Conservation (phyloP, 1,140 invertebrate genomes). For the Berghia stephanieae region DNA sequence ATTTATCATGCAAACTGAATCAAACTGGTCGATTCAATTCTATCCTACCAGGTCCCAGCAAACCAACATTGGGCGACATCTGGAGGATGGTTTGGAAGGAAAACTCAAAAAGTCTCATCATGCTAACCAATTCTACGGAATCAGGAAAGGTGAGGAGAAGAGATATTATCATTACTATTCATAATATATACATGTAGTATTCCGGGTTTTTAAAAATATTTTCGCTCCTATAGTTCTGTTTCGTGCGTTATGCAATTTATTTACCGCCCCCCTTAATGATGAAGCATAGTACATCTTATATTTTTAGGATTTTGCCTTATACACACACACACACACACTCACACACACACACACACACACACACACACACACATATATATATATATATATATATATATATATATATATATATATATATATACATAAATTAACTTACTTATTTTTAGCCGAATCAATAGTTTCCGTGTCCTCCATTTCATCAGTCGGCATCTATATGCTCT, state of each 20-base stretch:
- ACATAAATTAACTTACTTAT: too few relatives aligned
- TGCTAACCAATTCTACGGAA: constrained; percentile 81
- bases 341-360: constrained; percentile 30
- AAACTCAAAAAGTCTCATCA: constrained; percentile 88
- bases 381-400: constrained; percentile 27
- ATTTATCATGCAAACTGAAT: too few relatives aligned
- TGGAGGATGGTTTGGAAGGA: constrained; percentile 98
- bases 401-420: not conserved
- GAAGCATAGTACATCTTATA: too few relatives aligned
- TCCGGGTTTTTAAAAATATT: not conserved
- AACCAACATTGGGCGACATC: constrained; percentile 77
- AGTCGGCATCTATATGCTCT: too few relatives aligned
- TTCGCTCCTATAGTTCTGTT: not conserved
- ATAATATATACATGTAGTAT: too few relatives aligned
- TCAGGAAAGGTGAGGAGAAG: constrained; percentile 68
- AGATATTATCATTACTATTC: too few relatives aligned
- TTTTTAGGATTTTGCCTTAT: not conserved
- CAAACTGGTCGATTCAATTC: too few relatives aligned
- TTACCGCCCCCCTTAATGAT: too few relatives aligned
- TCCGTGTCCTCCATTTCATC: too few relatives aligned
- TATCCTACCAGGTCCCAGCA: constrained; percentile 56
- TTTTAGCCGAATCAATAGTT: too few relatives aligned
- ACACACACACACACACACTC: constrained; percentile 15
- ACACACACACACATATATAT: constrained; percentile 28
- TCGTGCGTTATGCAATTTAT: too few relatives aligned